Base-by-base conservation (phyloP, 2,113 vertebrate genomes). In the Merops nubicus region DNA sequence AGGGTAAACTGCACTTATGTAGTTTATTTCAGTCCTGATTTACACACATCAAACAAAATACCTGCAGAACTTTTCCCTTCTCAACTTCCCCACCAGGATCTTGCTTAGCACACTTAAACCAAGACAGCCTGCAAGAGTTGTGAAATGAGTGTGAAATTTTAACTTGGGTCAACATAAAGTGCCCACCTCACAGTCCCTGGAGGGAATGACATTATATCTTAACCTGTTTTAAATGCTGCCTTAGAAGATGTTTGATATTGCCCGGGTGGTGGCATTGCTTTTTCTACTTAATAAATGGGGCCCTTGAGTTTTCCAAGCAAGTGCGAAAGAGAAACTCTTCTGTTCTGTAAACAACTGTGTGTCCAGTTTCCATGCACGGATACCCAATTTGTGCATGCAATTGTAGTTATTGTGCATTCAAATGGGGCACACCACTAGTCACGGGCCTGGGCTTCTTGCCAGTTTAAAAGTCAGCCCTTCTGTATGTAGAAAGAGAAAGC, bases 391-490 rank as follows among this genome's bases (percentile, higher is more conserved):
- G 96, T 94, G 92, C 96, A 92, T 90, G 96, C 95, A 93, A 91
- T 95, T 93, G 95, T 91, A 91, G 96, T 96, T 83, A 96, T 91
- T 92, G 93, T 96, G 96, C 93, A 95, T 96, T 97, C 95, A 95
- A 92, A 92, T 63, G 75, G 95, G 90, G 72, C 95, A 88, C 95
- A 92, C 93, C 92, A 93, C 90, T 92, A 95, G 95, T 93, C 96
- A 97, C 85, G 87, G 96, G 96, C 93, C 93, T 88, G 96, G 95
- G 96, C 96, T 95, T 69, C 91, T 96, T 88, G 96, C 96, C 96
- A 96, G 95, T 96, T 94, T 95, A 92, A 94, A 97, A 97, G 93
- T 96, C 96, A 96, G 93, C 75, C 92, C 90, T 91, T 96, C 94
- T 94, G 85, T 88, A 90, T 93, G 92, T 80, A 68, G 95, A 88